Evolutionary conservation across 2,888 invertebrate species (phyloP), one percentile per base, ranked within the genome.

Genomic region (Alitta virens): DNA sequence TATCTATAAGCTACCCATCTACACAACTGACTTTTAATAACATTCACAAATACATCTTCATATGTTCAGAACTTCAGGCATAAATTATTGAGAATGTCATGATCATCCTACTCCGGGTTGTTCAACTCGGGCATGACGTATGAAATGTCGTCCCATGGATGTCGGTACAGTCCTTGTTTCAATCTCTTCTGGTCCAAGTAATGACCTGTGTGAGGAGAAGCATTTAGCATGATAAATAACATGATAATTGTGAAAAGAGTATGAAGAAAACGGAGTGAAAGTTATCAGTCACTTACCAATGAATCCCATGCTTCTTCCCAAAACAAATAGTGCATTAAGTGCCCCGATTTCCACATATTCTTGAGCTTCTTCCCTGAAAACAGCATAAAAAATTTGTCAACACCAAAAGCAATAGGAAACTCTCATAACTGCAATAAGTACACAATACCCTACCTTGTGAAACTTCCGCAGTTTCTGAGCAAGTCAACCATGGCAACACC

Each of bases 141-240:
- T 0, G 90, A 90, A 84, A 99, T 99, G 82, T 99, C 99, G 81
- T 99, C 99, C 99, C 99, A 99, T 0, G 99, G 99, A 84, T 99
- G 99, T 73, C 99, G 90, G 85, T 99, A 99, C 2, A 99, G 87
- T 7, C 98, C 99, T 85, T 99, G 99, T 80, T 98, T 98, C 84
- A 99, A 87, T 70, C 99, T 87, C 85, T 94, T 96, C 85, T 99
- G 99, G 84, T 99, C 99, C 86, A 99, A 89, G 82, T 90, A 99
- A 81, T 99, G 99, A 18, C 97, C 88, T 88, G 72, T 54, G 74
- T 68, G 23, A 56, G 16, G 49, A 60, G 55, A 5, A 23, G 23
- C 3, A 49, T 49, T 3, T 9, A 33, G 12, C 33, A 33, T 33
- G 33, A 33, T 33, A 33, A 12, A 33, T 12, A 33, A 12, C 5